These are phyloP conservation scores for Lepus townsendii DNA, from an alignment of 2,797 vertebrate species.

Conservation along the genomic window DNA sequence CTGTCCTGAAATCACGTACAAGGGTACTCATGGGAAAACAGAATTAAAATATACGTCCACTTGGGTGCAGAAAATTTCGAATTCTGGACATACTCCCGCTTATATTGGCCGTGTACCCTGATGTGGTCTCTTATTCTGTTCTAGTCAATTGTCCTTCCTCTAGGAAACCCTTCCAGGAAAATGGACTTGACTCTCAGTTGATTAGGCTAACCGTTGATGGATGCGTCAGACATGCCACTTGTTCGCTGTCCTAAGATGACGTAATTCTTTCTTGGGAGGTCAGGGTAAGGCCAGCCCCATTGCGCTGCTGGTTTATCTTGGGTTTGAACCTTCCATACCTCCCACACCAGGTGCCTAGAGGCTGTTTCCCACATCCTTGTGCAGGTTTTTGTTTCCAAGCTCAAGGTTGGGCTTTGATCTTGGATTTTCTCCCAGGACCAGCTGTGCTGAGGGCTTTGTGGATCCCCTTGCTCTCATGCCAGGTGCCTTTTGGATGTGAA, in stretches of 20 bases:
- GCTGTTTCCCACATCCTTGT: background rate
- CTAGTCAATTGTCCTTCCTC: background rate
- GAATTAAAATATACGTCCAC: no score
- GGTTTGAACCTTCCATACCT: background rate
- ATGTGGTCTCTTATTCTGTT: background rate
- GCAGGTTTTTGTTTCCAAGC: background rate
- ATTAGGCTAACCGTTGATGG: background rate
- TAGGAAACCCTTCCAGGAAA: slow-evolving; percentile 16
- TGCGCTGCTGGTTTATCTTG: background rate
- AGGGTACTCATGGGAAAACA: no score
- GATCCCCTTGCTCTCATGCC: background rate
- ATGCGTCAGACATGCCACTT: background rate
- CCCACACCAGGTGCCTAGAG: background rate
- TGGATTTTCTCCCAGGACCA: background rate
- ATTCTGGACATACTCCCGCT: no score
- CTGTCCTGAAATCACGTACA: no score
- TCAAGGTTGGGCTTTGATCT: background rate
- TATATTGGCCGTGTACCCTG: no score
- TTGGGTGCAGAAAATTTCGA: no score
- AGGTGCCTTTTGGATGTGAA: background rate
- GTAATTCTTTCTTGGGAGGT: background rate
- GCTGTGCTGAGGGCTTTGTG: background rate
- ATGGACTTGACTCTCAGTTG: background rate
- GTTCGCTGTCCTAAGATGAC: background rate
- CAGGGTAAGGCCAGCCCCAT: background rate